phyloP scores from a whole-genome alignment of 2,888 invertebrate genomes.

The Thymelicus lineola region DNA sequence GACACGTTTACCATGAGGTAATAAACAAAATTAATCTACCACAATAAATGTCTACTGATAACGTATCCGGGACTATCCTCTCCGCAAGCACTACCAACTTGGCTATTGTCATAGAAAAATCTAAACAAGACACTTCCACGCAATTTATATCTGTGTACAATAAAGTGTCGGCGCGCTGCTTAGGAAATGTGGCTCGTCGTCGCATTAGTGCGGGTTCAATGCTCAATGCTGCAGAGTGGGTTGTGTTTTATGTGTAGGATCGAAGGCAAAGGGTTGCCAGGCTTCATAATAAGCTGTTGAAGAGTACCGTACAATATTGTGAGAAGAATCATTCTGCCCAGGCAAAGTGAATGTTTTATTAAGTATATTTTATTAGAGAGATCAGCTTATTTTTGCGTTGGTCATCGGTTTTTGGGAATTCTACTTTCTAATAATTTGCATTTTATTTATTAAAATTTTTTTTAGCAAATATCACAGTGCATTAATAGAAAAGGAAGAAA shows the following conservation, averaged over 20 bases:
- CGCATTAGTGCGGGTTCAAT: constrained; percentile 69
- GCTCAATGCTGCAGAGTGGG: constrained; percentile 40
- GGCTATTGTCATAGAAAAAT: not conserved
- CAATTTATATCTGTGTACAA: constrained; percentile 26
- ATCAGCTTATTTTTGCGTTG: too few relatives aligned
- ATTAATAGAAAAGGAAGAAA: too few relatives aligned
- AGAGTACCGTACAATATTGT: not conserved
- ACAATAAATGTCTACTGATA: too few relatives aligned
- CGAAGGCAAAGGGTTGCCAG: constrained; percentile 2
- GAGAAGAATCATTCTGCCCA: not conserved
- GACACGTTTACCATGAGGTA: too few relatives aligned
- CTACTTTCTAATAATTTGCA: too few relatives aligned
- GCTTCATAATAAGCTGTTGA: constrained; percentile 1
- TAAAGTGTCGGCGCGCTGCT: constrained; percentile 60
- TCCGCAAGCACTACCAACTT: too few relatives aligned
- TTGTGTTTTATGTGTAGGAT: constrained; percentile 14
- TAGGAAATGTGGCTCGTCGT: constrained; percentile 67
- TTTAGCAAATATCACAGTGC: too few relatives aligned
- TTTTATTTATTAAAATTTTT: too few relatives aligned
- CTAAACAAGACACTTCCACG: not conserved
- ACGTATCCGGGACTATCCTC: too few relatives aligned
- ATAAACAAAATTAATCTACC: too few relatives aligned
- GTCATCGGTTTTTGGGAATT: too few relatives aligned
- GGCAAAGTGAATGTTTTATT: not conserved
- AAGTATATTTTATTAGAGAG: too few relatives aligned